phyloP scores from a whole-genome alignment of 2,797 vertebrate genomes.

The Tachyglossus aculeatus region DNA sequence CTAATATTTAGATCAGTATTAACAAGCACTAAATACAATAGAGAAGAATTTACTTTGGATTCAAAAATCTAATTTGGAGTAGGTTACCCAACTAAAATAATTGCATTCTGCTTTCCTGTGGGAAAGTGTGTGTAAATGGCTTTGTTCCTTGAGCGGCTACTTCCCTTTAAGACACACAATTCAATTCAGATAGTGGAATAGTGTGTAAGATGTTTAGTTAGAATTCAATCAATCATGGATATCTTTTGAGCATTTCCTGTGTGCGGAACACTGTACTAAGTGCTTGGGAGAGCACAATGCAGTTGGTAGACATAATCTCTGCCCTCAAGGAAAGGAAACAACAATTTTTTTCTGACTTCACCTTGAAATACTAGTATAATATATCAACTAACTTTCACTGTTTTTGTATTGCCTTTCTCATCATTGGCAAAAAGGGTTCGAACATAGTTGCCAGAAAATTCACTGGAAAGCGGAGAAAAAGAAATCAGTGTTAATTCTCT shows the following conservation, averaged over 20 bases:
- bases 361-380: conserved; percentile 2
- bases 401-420: neutral
- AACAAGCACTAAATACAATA: conserved; percentile 9
- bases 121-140: neutral
- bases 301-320: conserved; percentile 1
- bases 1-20: neutral
- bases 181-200: too few relatives aligned
- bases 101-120: neutral
- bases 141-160: neutral
- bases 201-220: too few relatives aligned
- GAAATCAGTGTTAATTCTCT: neutral
- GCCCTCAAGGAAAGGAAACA: neutral
- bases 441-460: conserved; percentile 6
- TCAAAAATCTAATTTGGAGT: neutral
- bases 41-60: neutral
- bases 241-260: too few relatives aligned
- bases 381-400: too few relatives aligned
- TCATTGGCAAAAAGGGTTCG: conserved; percentile 9
- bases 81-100: neutral
- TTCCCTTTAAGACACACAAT: neutral
- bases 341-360: neutral
- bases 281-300: neutral
- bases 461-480: conserved; percentile 3
- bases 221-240: too few relatives aligned
- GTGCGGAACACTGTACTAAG: too few relatives aligned